These are phyloP conservation scores for Aphyosemion australe DNA, from an alignment of 2,113 vertebrate genomes.

Conservation along the genomic window DNA sequence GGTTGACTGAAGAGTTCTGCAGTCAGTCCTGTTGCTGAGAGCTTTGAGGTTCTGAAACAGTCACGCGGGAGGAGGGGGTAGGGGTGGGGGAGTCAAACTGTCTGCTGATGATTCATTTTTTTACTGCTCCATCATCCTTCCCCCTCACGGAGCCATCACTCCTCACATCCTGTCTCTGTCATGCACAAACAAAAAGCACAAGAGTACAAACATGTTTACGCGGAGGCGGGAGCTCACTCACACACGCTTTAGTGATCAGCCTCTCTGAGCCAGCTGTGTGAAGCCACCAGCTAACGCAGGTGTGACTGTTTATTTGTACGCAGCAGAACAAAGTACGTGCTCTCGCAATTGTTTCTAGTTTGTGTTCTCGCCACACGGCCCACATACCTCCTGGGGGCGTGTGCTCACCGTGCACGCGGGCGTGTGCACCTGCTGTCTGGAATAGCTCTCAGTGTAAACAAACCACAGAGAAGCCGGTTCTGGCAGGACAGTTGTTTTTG, in stretches of 20 bases:
- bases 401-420: conserved; percentile 18
- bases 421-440: conserved; percentile 54
- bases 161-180: conserved; percentile 52
- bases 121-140: conserved; percentile 52
- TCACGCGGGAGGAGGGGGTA: conserved; percentile 27
- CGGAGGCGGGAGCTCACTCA: neutral
- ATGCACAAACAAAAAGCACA: conserved; percentile 15
- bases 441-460: conserved; percentile 68
- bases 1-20: conserved; percentile 63
- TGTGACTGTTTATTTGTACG: conserved; percentile 52
- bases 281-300: conserved; percentile 40
- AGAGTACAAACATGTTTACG: conserved; percentile 34
- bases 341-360: conserved; percentile 16
- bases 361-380: conserved; percentile 22
- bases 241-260: conserved; percentile 29
- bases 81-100: conserved; percentile 13
- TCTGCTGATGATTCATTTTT: conserved; percentile 66
- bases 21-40: conserved; percentile 26
- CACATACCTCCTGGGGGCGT: conserved; percentile 29
- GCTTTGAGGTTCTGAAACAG: conserved; percentile 33
- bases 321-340: conserved; percentile 6
- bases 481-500: conserved; percentile 59
- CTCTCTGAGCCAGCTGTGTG: conserved; percentile 63
- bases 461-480: conserved; percentile 51
- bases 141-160: conserved; percentile 43